Percentiles rank a stretch among this genome's conserved stretches.
These are phyloP conservation scores for Piezodorus guildinii DNA, from an alignment of 1,140 invertebrate genomes.

Conservation along the genomic window DNA sequence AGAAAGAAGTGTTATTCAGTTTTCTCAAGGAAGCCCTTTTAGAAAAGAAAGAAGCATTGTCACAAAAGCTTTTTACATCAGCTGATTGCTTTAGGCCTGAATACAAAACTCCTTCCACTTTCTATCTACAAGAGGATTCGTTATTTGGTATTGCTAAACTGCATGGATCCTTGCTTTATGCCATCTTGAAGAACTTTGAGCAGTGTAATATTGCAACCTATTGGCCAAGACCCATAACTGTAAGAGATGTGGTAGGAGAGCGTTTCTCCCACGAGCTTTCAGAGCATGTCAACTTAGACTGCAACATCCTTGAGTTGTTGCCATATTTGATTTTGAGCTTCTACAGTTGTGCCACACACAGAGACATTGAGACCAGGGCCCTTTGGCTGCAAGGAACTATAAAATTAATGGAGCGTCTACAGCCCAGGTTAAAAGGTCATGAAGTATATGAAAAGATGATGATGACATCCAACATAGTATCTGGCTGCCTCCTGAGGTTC, in stretches of 20 bases:
- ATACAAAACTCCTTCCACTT: constrained; percentile 29
- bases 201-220: background rate
- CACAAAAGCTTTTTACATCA: background rate
- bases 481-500: background rate
- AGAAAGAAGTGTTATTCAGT: constrained; percentile 30
- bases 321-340: constrained; percentile 20
- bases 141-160: constrained; percentile 32
- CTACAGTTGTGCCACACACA: constrained; percentile 16
- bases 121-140: constrained; percentile 32
- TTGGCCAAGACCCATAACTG: background rate
- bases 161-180: constrained; percentile 30
- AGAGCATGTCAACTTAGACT: constrained; percentile 3
- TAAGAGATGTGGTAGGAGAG: constrained; percentile 10
- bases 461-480: background rate
- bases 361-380: constrained; percentile 17
- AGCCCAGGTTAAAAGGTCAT: too few species aligned
- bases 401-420: too few species aligned
- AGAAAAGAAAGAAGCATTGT: constrained; percentile 6
- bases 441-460: background rate
- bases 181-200: constrained; percentile 7
- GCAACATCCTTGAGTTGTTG: constrained; percentile 14
- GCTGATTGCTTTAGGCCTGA: constrained; percentile 17
- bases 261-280: background rate
- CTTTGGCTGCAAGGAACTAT: constrained; percentile 5
- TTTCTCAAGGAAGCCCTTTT: constrained; percentile 30